Evolutionary conservation across 2,888 invertebrate genomes (phyloP).

Genomic region (Caenorhabditis sp.): DNA sequence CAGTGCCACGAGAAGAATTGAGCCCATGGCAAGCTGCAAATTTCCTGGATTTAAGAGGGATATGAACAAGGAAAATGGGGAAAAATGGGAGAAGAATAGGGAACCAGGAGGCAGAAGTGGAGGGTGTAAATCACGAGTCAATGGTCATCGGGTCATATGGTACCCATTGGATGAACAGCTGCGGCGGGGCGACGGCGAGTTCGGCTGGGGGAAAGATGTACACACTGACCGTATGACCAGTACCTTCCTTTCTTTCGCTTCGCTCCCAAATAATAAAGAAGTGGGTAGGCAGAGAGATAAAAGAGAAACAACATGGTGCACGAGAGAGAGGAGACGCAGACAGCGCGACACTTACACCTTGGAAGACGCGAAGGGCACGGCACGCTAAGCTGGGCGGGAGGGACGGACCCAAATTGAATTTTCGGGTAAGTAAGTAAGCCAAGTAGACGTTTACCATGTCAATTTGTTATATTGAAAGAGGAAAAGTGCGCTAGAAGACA

Average conservation of each 20-base stretch:
- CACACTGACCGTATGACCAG: neutral
- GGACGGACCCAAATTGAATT: constrained; percentile 45
- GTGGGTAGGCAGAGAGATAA: neutral
- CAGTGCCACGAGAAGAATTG: constrained; percentile 12
- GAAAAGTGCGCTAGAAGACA: constrained; percentile 6
- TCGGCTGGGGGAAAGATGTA: neutral
- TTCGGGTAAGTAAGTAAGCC: constrained; percentile 9
- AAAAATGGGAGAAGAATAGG: neutral
- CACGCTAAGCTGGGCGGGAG: no score
- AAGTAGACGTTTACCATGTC: no score
- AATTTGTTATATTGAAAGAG: constrained; percentile 16
- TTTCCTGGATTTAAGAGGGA: neutral
- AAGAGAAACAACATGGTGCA: no score
- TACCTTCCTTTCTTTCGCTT: no score
- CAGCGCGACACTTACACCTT: neutral
- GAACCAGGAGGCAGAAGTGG: neutral
- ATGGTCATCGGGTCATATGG: neutral
- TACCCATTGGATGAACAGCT: constrained; percentile 21
- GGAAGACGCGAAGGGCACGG: neutral
- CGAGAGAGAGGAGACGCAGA: neutral
- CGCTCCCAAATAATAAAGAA: neutral
- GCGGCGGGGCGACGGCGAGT: neutral
- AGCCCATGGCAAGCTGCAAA: constrained; percentile 19
- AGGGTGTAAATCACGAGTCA: constrained; percentile 1
- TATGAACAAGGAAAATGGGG: constrained; percentile 1